Conservation (phyloP, 2,888 invertebrate species). For the Nephrotoma guestfalica region DNA sequence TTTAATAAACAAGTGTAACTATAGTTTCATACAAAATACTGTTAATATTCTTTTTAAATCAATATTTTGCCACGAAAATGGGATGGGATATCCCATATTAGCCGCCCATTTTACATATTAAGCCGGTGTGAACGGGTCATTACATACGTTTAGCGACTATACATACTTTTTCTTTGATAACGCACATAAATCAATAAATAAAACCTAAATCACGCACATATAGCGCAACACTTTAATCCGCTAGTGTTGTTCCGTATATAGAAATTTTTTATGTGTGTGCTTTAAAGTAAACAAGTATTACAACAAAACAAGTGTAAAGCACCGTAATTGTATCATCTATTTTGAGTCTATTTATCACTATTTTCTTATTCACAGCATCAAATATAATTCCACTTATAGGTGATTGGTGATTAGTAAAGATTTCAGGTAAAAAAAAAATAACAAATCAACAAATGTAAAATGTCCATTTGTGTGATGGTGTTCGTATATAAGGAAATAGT, state of each 20-base stretch:
- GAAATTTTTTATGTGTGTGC: neutral
- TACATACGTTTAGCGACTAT: neutral
- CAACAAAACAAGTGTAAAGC: neutral
- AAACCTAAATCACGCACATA: neutral
- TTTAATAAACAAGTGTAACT: neutral
- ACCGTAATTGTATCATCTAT: neutral
- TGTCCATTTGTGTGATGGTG: neutral
- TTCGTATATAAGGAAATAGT: neutral
- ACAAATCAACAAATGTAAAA: neutral
- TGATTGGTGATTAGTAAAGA: neutral
- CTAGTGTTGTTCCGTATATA: neutral
- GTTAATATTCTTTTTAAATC: neutral
- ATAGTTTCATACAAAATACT: neutral
- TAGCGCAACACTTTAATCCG: neutral
- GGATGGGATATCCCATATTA: neutral
- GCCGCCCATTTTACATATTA: neutral
- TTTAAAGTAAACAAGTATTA: neutral
- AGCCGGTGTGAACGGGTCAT: neutral
- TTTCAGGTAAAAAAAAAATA: neutral
- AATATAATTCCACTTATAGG: neutral
- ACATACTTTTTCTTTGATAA: neutral
- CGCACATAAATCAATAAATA: neutral
- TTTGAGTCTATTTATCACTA: neutral
- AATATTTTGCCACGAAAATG: neutral
- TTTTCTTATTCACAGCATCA: neutral